phyloP scores from a whole-genome alignment of 2,113 vertebrate species.

The Phocoena sinus region DNA sequence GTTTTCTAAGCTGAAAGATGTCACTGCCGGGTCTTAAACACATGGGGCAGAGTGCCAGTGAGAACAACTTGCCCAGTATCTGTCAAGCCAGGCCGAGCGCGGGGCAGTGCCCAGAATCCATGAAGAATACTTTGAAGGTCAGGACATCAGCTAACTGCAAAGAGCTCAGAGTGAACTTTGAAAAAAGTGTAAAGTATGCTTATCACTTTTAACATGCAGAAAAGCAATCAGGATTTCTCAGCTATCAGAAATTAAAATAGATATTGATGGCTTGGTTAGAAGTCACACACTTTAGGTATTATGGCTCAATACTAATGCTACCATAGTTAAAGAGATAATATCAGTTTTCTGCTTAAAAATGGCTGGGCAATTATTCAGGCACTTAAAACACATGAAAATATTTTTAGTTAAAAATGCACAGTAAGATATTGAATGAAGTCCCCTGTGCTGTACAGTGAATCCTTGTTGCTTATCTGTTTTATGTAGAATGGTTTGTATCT shows the following conservation, averaged over 20 bases:
- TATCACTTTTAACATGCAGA: background rate
- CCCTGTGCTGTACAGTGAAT: background rate
- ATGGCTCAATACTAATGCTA: background rate
- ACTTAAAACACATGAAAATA: background rate
- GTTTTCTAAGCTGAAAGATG: background rate
- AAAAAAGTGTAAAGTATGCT: background rate
- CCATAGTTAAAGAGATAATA: background rate
- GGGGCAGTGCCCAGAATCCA: background rate
- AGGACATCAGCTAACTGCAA: background rate
- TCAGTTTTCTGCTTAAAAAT: background rate
- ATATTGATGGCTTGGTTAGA: background rate
- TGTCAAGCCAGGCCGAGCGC: background rate
- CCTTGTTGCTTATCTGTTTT: background rate
- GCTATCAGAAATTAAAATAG: background rate
- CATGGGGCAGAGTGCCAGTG: background rate
- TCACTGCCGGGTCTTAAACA: background rate
- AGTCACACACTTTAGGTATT: background rate
- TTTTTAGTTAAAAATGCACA: slow-evolving; percentile 6
- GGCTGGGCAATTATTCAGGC: background rate
- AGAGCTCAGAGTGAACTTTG: background rate
- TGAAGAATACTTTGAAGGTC: slow-evolving; percentile 7
- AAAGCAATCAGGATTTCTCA: background rate
- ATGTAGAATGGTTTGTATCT: background rate
- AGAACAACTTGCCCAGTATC: background rate
- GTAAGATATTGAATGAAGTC: background rate